Base-by-base conservation (phyloP, 2,888 invertebrate genomes). In the Noctua janthina region DNA sequence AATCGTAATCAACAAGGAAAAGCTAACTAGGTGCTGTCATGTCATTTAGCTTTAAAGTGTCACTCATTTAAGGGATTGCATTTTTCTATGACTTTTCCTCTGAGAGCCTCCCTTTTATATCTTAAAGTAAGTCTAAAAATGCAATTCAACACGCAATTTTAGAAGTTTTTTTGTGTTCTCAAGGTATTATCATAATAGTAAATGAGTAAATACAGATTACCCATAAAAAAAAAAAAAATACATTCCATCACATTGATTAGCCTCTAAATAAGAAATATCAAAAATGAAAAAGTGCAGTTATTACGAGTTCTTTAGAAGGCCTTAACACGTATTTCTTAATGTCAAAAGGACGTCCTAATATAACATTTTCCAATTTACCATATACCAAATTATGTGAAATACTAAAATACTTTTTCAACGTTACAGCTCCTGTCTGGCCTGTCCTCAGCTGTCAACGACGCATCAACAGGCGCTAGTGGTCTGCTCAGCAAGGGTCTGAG, bases 401-500 rank as follows among this genome's bases (percentile, higher is more conserved):
- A 73, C 51, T 51, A 49, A 59, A 71, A 78, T 23, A 54, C 59
- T 15, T 69, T 81, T 62, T 74, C 79, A 72, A 76, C n/a, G 46
- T 81, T 93, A 90, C 92, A 97, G 97, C 81, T 97, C 90, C 92
- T 95, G 78, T 91, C 95, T 6, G 95, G 95, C 87, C 81, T 97
- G 29, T 94, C 96, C 1, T 87, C 94, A 0, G 95, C 94, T 1
- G 93, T 95, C 7, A 95, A 96, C 71, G 96, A 97, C 39, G 97
- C 97, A 13, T 94, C 96, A 2, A 95, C 96, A 67, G 95, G 95
- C 59, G 96, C 97, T 2, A 93, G 95, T 0, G 96, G 96, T 0
- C 93, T 97, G 7, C 95, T 97, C 85, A 97, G 95, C 94, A 97
- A 97, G 93, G 97, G 97, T 1, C 93, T 97, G 66, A 93, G 94